A percentile compares a stretch with the other conserved stretches of the same genome.
Evolutionary conservation across 2,113 vertebrate genomes (phyloP).

Genomic region (Fulmarus glacialis): DNA sequence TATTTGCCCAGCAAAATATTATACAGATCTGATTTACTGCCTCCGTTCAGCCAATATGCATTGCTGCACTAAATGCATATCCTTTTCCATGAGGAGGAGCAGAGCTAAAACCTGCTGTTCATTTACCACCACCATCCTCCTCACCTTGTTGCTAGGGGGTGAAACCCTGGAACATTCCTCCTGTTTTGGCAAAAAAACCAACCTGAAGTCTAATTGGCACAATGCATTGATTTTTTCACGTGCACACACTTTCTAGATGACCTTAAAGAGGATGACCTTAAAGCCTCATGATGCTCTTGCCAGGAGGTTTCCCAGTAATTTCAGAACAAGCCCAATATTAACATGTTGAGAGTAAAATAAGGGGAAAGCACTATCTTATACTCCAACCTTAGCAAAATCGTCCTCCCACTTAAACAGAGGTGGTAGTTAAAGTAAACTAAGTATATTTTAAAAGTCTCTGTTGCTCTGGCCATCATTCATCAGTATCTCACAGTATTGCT

Average conservation of each 20-base stretch:
- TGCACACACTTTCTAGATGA: not conserved
- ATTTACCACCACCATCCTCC: not conserved
- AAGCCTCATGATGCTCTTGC: not conserved
- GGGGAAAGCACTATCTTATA: not conserved
- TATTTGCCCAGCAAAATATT: not conserved
- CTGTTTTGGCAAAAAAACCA: not conserved
- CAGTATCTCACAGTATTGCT: not conserved
- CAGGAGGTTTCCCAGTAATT: not conserved
- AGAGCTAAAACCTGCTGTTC: not conserved
- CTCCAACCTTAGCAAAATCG: not conserved
- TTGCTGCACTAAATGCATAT: not conserved
- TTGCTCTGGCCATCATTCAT: not conserved
- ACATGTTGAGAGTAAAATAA: not conserved
- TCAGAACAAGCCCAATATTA: not conserved
- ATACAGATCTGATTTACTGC: not conserved
- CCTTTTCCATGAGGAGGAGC: not conserved
- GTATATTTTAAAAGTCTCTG: not conserved
- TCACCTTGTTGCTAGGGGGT: not conserved
- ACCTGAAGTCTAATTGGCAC: not conserved
- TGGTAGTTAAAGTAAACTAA: not conserved
- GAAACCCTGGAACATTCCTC: not conserved
- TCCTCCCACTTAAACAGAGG: not conserved
- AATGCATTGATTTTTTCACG: not conserved
- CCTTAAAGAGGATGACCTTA: not conserved
- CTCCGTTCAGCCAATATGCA: not conserved